Evolutionary conservation across 1,140 invertebrate genomes (phyloP), one percentile per base, ranked within the genome.

Genomic region (Panagrolaimus sp.): DNA sequence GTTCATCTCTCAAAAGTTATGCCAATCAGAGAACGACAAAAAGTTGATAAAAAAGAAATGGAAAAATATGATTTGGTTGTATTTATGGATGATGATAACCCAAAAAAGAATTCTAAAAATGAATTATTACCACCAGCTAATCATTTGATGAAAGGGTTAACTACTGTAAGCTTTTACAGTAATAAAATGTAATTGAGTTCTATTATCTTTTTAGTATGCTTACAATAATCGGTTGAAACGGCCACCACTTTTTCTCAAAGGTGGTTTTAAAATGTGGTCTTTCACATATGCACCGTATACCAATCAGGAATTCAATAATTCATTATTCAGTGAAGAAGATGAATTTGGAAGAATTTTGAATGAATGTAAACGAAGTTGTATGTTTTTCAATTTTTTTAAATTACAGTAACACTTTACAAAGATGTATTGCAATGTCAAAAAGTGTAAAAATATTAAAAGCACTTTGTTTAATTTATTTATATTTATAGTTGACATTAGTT

Each of bases 11-110:
- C 52, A 14, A 58, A 58, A 14, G 28, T 58, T 58, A 21, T 58
- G 21, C 52, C 52, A 21, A 28, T 58, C 17, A 1, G 10, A 58
- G 52, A 58, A 58, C 15, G 52, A 21, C 52, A 21, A 12, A 58
- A 58, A 58, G 52, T 58, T 21, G 21, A 10, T 12, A 21, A 21
- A 58, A 46, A n/a, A 15, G 43, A 45, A 32, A 70, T 70, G 24
- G n/a, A 45, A 28, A 67, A 43, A 5, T 70, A 70, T 43, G 68
- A 67, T 21, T 43, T 70, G 12, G 65, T 70, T n/a, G 68, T 70
- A 12, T 67, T 70, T 3, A 68, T 70, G 68, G 68, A 52, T 38
- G 68, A 70, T 7, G 62, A 70, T n/a, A 28, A 58, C 8, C 21
- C 28, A n/a, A 17, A 2, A 17, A 28, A 12, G 0, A n/a, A 12